phyloP scores from a whole-genome alignment of 2,113 vertebrate species.

The Cheirogaleus medius region DNA sequence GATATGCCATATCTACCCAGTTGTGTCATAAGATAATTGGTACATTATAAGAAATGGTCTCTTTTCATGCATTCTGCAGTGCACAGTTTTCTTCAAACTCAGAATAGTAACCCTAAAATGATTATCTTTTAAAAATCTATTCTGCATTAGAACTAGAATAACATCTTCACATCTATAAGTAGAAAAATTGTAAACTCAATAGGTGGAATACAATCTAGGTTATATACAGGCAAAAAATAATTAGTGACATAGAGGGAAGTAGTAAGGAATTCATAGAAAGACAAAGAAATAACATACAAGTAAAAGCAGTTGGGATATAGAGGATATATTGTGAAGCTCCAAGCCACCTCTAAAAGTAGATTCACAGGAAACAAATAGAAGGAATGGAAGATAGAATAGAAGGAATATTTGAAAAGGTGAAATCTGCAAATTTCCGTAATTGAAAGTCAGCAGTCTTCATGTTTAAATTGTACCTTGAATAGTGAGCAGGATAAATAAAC shows the following conservation, averaged over 20 bases:
- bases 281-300: not conserved
- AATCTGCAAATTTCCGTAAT: not conserved
- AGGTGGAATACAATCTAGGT: slow-evolving; percentile 19
- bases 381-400: not conserved
- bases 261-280: slow-evolving; percentile 29
- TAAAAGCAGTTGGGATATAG: not conserved
- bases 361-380: not conserved
- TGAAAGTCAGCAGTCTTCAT: not conserved
- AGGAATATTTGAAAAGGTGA: not conserved
- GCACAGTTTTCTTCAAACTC: slow-evolving; percentile 41
- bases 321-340: not conserved
- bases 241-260: not conserved
- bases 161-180: not conserved
- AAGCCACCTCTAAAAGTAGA: not conserved
- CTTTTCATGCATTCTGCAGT: slow-evolving; percentile 13
- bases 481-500: not conserved
- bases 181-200: not conserved
- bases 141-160: slow-evolving; percentile 40
- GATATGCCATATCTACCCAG: not conserved
- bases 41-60: slow-evolving; percentile 59
- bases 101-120: slow-evolving; percentile 23
- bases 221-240: slow-evolving; percentile 18
- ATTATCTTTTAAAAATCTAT: slow-evolving; percentile 39
- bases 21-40: slow-evolving; percentile 35
- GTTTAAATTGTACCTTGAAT: slow-evolving; percentile 24